Conservation (phyloP, 2,797 vertebrate species). For the Eulemur albifrons region DNA sequence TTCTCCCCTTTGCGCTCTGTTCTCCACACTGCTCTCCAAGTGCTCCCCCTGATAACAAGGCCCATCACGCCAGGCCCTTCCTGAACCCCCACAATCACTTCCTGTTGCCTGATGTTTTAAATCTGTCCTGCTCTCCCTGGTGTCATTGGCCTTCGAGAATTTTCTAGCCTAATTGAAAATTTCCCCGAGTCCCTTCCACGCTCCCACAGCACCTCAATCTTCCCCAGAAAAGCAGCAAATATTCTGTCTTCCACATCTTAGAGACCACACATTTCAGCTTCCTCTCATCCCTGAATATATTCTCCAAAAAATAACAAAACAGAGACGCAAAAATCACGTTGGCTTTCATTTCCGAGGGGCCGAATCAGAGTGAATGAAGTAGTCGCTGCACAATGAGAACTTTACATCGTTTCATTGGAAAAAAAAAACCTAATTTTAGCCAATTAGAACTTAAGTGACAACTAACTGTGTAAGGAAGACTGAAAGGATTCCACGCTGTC, state of each 20-base stretch:
- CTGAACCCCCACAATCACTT: background rate
- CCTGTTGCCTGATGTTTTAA: background rate
- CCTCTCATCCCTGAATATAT: background rate
- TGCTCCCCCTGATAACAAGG: too few relatives aligned
- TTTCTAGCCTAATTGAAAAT: too few relatives aligned
- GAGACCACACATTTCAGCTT: background rate
- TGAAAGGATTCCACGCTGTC: background rate
- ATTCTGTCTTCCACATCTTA: background rate
- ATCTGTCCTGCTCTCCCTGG: background rate
- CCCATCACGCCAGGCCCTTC: background rate
- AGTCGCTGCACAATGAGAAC: background rate
- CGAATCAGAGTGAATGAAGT: background rate
- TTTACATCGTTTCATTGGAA: background rate
- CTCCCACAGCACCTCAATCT: background rate
- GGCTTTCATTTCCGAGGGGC: background rate
- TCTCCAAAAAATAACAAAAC: background rate
- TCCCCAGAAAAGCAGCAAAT: background rate
- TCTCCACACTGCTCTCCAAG: background rate
- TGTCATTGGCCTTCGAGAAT: background rate
- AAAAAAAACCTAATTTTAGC: background rate
- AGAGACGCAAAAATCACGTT: background rate
- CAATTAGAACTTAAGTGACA: conserved; percentile 36
- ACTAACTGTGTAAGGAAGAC: background rate
- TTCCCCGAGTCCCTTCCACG: background rate
- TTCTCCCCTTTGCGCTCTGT: background rate